Base-by-base conservation (phyloP, 2,113 vertebrate species). In the Pantherophis guttatus region DNA sequence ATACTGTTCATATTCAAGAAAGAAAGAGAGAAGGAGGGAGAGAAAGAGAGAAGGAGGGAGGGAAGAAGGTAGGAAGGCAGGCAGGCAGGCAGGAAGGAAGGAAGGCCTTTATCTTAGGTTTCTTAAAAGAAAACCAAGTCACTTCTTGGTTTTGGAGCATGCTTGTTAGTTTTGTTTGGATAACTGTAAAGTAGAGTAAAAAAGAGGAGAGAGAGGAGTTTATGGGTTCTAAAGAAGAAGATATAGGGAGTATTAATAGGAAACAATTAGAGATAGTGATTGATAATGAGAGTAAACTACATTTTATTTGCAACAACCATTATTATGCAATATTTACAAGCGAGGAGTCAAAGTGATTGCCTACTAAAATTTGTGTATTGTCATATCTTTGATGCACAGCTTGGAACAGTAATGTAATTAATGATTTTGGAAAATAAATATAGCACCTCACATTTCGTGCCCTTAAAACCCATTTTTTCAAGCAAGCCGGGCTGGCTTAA, bases 31-130 rank as follows among this genome's bases (percentile, higher is more conserved):
- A 10, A 1, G 8, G 58, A 24, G 2, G 8, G 5, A 65, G 11
- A 29, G 26, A 12, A 5, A 29, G 62, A 29, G 3, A 10, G 26
- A 62, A 12, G 59, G 11, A 29, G 4, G 26, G 1, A 26, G 1
- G 24, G 24, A 29, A 0, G 4, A n/a, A n/a, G 1, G 11, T 6
- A n/a, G 8, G 26, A 13, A 13, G 26, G 29, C 6, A 15, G 12
- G 29, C 33, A 29, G 10, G 62, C 11, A 29, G 26, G 26, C 12
- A 65, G 26, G 29, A 6, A 75, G 13, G 65, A 33, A 70, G 65
- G 29, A 15, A 33, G 13, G 33, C 17, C 17, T 81, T 81, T 44
- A 81, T 17, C 33, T 81, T 39, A 39, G 2, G 15, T 39, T 81
- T 81, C 15, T 81, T 39, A 81, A 44, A 81, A 21, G 17, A 81